Base-by-base conservation (phyloP, 2,113 vertebrate genomes). In the Miniopterus natalensis region DNA sequence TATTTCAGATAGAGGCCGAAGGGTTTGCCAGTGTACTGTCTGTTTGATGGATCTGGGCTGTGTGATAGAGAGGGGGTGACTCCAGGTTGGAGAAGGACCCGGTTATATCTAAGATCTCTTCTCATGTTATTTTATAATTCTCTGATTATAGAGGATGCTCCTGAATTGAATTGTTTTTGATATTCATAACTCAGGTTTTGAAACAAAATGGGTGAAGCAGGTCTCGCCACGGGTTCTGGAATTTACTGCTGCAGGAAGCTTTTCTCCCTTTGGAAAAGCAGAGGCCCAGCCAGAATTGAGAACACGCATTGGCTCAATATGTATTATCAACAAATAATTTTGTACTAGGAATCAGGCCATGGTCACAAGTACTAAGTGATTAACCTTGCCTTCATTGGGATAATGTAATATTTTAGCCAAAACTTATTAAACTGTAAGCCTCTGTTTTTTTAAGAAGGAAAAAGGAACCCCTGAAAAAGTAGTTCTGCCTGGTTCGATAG, bases 321-420 rank as follows among this genome's bases (percentile, higher is more conserved):
- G 10, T 80, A 53, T 23, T 42, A 57, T 86, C 12, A 71, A 77
- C 40, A 88, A 59, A 47, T 29, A 59, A 10, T 73, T 77, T 55
- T 90, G 27, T 47, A 10, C 3, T 70, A 40, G 18, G 45, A 10
- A 61, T 47, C 29, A 55, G 29, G 25, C 71, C 20, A 11, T 40
- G 77, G n/a, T 66, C 15, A 75, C 61, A 92, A 71, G 14, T 75
- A 12, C 42, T 90, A 63, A 75, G 6, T 84, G 95, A 70, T 87
- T 94, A 63, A 73, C 2, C 20, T 87, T 61, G 23, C 1, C 5
- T 45, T 8, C 23, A 5, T 80, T 88, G 36, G 53, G 29, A 40
- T 53, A 59, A 29, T 49, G n/a, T 13, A 88, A 10, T 49, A 45
- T 88, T 92, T 84, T 96, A 87, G 45, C 70, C 29, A 59, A 87